These are phyloP conservation scores for Colaptes auratus DNA, from an alignment of 2,113 vertebrate genomes.

Conservation along the genomic window DNA sequence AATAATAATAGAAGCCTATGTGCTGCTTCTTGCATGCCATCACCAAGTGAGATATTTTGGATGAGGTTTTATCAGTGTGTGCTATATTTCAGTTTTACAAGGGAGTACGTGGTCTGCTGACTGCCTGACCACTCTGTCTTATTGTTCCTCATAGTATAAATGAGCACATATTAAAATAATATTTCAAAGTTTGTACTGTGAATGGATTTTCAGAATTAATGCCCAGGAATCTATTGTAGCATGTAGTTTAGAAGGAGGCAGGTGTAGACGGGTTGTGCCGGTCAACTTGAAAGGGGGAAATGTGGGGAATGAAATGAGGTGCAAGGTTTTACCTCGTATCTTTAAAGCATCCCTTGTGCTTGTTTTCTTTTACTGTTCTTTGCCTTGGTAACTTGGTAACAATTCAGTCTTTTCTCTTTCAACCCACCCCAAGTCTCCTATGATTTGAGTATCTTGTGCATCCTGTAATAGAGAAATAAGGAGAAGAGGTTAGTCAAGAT, in stretches of 20 bases:
- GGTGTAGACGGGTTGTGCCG: neutral
- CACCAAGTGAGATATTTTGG: rapidly evolving
- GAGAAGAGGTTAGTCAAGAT: neutral
- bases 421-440: neutral
- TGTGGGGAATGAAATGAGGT: neutral
- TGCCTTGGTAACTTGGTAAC: neutral
- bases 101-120: neutral
- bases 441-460: neutral
- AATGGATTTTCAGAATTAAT: neutral
- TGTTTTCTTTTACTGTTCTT: neutral
- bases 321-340: neutral
- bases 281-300: neutral
- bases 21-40: neutral
- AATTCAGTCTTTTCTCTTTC: neutral
- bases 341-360: neutral
- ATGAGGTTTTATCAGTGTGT: neutral
- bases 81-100: neutral
- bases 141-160: neutral
- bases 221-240: neutral
- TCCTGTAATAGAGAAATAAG: neutral
- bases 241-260: neutral
- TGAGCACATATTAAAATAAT: neutral
- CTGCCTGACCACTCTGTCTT: neutral
- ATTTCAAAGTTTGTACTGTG: neutral
- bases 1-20: too few relatives aligned